Conservation (phyloP, 2,113 vertebrate species). For the Hymenochirus boettgeri region DNA sequence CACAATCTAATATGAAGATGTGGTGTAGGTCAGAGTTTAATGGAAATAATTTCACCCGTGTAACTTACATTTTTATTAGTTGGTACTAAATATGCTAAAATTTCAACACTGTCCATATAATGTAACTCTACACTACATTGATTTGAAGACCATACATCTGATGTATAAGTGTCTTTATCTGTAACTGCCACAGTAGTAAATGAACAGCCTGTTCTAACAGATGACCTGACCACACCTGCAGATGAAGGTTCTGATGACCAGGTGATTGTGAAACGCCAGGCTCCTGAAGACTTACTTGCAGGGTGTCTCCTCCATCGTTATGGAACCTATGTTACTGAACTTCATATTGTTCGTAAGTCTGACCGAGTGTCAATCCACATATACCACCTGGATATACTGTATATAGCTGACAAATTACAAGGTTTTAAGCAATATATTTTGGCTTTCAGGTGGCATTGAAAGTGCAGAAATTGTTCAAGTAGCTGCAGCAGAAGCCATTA, state of each 20-base stretch:
- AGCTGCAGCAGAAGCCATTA: conserved; percentile 52
- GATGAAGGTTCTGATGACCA: conserved; percentile 45
- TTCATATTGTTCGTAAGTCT: conserved; percentile 81
- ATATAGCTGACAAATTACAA: neutral
- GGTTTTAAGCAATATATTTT: neutral
- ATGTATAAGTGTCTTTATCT: neutral
- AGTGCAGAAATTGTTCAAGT: conserved; percentile 84
- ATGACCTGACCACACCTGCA: too few relatives aligned
- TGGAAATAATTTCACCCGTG: too few relatives aligned
- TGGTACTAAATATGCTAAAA: too few relatives aligned
- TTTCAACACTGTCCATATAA: too few relatives aligned
- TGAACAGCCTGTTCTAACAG: neutral
- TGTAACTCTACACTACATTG: too few relatives aligned
- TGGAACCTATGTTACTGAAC: conserved; percentile 73
- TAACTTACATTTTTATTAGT: too few relatives aligned
- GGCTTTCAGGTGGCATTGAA: conserved; percentile 81
- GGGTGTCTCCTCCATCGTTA: conserved; percentile 82
- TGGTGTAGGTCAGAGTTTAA: too few relatives aligned
- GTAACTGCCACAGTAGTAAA: conserved; percentile 2
- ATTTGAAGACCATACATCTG: neutral
- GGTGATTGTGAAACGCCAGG: conserved; percentile 80
- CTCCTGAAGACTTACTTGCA: conserved; percentile 52
- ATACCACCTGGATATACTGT: neutral
- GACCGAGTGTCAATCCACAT: too few relatives aligned
- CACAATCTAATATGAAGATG: too few relatives aligned